Conservation (phyloP, 2,888 invertebrate genomes). For the Chrysopilus asiliformis region DNA sequence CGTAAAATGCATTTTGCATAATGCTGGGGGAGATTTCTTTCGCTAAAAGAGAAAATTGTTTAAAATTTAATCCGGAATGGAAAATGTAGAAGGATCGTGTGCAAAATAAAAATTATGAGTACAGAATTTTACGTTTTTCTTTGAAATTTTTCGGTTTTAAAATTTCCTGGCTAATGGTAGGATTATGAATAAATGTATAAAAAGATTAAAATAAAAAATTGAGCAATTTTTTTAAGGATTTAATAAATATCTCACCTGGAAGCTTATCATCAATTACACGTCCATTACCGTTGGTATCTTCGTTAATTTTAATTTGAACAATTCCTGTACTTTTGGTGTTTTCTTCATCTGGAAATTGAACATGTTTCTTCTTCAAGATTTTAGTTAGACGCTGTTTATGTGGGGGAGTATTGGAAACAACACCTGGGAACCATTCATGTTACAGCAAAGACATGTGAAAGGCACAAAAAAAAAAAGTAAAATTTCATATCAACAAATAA, state of each 20-base stretch:
- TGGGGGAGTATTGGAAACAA: constrained; percentile 1
- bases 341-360: constrained; percentile 50
- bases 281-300: constrained; percentile 11
- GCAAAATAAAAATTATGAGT: too few species aligned
- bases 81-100: too few species aligned
- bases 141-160: too few species aligned
- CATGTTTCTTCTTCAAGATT: constrained; percentile 44
- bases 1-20: too few species aligned
- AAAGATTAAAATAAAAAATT: neutral
- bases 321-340: constrained; percentile 28
- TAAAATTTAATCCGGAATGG: too few species aligned
- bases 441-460: neutral
- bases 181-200: neutral
- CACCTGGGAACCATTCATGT: neutral
- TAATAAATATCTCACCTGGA: constrained; percentile 7
- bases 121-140: too few species aligned
- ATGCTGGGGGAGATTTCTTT: too few species aligned
- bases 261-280: constrained; percentile 8
- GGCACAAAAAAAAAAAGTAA: neutral
- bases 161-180: neutral
- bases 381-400: neutral
- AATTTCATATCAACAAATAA: neutral
- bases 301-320: too few species aligned
- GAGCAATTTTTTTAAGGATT: neutral
- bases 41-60: too few species aligned